Evolutionary conservation across 1,140 invertebrate genomes (phyloP), one percentile per base, ranked within the genome.

Genomic region (Pseudomyrmex gracilis): DNA sequence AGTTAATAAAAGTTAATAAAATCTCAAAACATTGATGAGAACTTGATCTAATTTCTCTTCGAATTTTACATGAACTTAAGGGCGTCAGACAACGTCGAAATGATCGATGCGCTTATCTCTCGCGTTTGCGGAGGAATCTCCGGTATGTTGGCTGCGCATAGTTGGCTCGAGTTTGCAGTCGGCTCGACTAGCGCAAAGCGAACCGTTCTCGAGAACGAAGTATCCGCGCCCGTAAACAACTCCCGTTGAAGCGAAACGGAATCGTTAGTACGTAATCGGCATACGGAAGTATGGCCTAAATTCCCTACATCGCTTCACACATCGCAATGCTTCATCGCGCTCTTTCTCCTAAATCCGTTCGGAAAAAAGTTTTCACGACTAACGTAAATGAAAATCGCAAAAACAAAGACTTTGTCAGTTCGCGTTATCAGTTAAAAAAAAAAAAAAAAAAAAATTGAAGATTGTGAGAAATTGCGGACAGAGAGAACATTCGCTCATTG

Each of bases 91-190:
- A 78, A 20, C 20, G 51, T 58, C 22, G 66, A 58, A 80, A 49
- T 70, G 70, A 80, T 80, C 53, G 76, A 47, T 15, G 49, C 45
- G 49, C 45, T 78, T 78, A 70, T 57, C 66, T 57, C 53, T 55
- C 13, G 45, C 76, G 49, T 82, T 77, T 83, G 20, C 17, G 61
- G 82, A 78, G 73, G 71, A 76, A 87, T 88, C 55, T 87, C 61
- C 43, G 67, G 53, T 73, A 61, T 67, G 80, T 63, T 55, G 60
- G 20, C 49, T 83, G n/a, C 22, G 82, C 78, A 86, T 86, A 78
- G 67, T 87, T 87, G 82, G 51, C 53, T 66, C 34, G 53, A 70
- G 60, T 84, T 84, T 15, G 70, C 55, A 61, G 24, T 10, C 57
- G 22, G 57, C 53, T 78, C 51, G 58, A n/a, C n/a, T 55, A 85